These are phyloP conservation scores for Tenthredo scrophulariae DNA, from an alignment of 2,888 invertebrate species.

Conservation along the genomic window DNA sequence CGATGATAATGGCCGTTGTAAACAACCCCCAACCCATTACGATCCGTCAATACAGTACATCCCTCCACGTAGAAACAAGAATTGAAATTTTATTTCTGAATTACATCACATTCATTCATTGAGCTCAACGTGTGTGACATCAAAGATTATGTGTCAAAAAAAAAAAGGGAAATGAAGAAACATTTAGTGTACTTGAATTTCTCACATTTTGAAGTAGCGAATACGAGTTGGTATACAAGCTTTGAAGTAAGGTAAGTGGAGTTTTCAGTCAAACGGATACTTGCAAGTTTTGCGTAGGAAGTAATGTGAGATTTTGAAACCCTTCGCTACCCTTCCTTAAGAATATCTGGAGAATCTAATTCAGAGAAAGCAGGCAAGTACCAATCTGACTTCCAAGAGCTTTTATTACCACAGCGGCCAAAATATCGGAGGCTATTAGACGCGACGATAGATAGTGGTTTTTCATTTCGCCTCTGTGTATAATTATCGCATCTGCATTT, in stretches of 20 bases:
- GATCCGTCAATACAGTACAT: not conserved
- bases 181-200: not conserved
- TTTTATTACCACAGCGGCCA: not conserved
- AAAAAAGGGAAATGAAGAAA: not conserved
- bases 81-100: not conserved
- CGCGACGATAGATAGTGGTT: not conserved
- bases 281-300: not conserved
- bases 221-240: not conserved
- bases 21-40: slow-evolving; percentile 25
- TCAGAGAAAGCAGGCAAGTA: not conserved
- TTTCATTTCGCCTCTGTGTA: slow-evolving; percentile 21
- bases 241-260: not conserved
- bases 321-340: not conserved
- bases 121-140: not conserved
- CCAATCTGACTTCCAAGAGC: not conserved
- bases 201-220: not conserved
- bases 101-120: not conserved
- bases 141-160: not conserved
- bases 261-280: not conserved
- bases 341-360: slow-evolving; percentile 24
- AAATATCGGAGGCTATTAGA: slow-evolving; percentile 26
- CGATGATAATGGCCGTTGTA: not conserved
- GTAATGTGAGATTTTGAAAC: not conserved
- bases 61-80: not conserved
- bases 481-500: slow-evolving; percentile 38